Conservation (phyloP, 2,888 invertebrate species). For the Pollenia labialis region DNA sequence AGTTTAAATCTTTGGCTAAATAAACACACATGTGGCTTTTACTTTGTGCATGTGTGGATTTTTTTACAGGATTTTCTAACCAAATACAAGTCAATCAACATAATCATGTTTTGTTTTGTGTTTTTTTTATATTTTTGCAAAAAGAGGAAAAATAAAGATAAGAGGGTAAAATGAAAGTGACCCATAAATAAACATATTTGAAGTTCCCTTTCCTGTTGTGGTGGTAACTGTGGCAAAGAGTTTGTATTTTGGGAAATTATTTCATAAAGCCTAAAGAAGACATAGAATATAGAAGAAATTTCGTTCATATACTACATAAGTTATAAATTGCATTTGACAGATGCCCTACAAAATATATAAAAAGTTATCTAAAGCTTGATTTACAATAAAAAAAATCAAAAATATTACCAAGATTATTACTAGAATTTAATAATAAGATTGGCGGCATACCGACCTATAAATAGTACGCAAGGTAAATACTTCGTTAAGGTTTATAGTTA, state of each 20-base stretch:
- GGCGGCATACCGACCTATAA: too few relatives aligned
- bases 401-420: too few relatives aligned
- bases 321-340: too few relatives aligned
- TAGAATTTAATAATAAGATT: too few relatives aligned
- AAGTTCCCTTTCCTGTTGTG: constrained; percentile 28
- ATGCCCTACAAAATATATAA: too few relatives aligned
- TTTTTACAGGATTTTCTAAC: constrained; percentile 70
- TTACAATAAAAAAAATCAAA: too few relatives aligned
- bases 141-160: constrained; percentile 28
- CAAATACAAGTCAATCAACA: constrained; percentile 73
- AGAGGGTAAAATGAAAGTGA: constrained; percentile 67
- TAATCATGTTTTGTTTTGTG: constrained; percentile 64
- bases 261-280: neutral
- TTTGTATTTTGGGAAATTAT: neutral
- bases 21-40: constrained; percentile 72
- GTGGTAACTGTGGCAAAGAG: constrained; percentile 2
- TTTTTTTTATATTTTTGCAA: neutral
- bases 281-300: neutral
- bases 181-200: constrained; percentile 70
- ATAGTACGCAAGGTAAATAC: too few relatives aligned
- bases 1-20: constrained; percentile 67
- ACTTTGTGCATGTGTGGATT: constrained; percentile 24
- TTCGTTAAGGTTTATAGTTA: too few relatives aligned
- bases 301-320: too few relatives aligned
- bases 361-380: too few relatives aligned